Conservation (phyloP, 2,888 invertebrate genomes). For the Thelaira solivaga region DNA sequence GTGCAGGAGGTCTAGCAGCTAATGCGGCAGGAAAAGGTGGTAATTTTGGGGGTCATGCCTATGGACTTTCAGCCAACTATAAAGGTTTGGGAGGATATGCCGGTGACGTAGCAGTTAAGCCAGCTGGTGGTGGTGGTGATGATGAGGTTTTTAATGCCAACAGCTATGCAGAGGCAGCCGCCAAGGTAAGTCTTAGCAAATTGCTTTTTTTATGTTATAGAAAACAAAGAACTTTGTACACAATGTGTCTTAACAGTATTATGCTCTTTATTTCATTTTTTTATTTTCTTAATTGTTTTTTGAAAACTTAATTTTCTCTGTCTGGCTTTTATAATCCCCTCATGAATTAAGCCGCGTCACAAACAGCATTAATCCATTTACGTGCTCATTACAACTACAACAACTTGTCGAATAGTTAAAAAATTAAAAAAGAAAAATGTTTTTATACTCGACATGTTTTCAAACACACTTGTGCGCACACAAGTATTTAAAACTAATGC, state of each 20-base stretch:
- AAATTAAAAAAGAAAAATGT: neutral
- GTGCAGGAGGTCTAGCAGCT: neutral
- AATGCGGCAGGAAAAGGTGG: neutral
- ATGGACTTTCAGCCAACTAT: slow-evolving; percentile 73
- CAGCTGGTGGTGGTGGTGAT: neutral
- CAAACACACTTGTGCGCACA: neutral
- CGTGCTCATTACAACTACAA: slow-evolving; percentile 54
- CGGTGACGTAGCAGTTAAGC: slow-evolving; percentile 1
- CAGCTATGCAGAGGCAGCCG: slow-evolving; percentile 45
- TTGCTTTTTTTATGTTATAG: neutral
- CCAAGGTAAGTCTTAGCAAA: slow-evolving; percentile 38
- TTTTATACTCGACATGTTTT: neutral
- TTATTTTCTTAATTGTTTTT: neutral
- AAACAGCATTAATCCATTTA: slow-evolving; percentile 62
- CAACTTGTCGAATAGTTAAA: slow-evolving; percentile 4
- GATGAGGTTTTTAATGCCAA: slow-evolving; percentile 24
- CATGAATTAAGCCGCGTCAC: slow-evolving; percentile 60
- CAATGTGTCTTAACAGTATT: neutral
- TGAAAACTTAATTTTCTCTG: slow-evolving; percentile 55
- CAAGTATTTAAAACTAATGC: slow-evolving; percentile 42
- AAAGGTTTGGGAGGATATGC: slow-evolving; percentile 62
- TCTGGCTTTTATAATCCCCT: slow-evolving; percentile 55
- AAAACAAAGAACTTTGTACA: slow-evolving; percentile 16
- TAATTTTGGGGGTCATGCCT: slow-evolving; percentile 62
- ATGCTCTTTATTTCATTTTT: slow-evolving; percentile 3